phyloP scores from a whole-genome alignment of 92 coral and sea anemone genomes.

The Phenganax subtilis region DNA sequence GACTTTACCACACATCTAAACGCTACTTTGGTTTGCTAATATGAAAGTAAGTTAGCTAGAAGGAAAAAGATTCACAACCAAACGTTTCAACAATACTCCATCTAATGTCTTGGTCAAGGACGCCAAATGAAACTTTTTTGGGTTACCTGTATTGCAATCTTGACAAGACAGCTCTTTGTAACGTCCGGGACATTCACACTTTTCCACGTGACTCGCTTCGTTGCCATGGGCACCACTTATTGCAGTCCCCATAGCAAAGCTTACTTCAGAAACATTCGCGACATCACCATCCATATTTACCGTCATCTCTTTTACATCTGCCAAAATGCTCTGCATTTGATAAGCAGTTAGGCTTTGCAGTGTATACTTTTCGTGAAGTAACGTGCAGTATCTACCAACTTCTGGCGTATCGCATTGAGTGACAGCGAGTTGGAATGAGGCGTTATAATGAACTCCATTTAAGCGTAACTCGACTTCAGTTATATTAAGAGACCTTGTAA shows the following conservation, averaged over 20 bases:
- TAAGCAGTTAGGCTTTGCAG: conserved; percentile 48
- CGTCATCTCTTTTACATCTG: conserved; percentile 46
- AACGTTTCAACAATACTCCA: no score
- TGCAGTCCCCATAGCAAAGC: conserved; percentile 56
- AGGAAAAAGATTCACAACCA: no score
- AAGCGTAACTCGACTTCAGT: conserved; percentile 45
- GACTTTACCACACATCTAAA: no score
- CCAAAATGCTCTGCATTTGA: conserved; percentile 62
- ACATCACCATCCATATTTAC: conserved; percentile 41
- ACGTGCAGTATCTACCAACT: conserved; percentile 47
- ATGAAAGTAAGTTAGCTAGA: no score
- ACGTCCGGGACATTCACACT: conserved; percentile 67
- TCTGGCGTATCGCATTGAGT: conserved; percentile 46
- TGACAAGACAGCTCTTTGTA: conserved; percentile 81
- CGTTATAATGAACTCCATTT: background rate
- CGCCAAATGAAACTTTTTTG: background rate
- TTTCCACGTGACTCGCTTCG: conserved; percentile 74
- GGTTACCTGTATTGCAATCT: conserved; percentile 69
- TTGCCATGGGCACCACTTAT: conserved; percentile 40
- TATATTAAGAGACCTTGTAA: conserved; percentile 27
- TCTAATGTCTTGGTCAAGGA: no score
- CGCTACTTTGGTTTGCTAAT: no score
- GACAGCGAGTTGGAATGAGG: conserved; percentile 40
- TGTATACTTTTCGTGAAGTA: conserved; percentile 64
- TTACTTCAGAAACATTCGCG: conserved; percentile 41